These are phyloP conservation scores for pig (Sus scrofa) DNA, from an alignment of 2,113 vertebrate genomes.

Conservation along the genomic window DNA sequence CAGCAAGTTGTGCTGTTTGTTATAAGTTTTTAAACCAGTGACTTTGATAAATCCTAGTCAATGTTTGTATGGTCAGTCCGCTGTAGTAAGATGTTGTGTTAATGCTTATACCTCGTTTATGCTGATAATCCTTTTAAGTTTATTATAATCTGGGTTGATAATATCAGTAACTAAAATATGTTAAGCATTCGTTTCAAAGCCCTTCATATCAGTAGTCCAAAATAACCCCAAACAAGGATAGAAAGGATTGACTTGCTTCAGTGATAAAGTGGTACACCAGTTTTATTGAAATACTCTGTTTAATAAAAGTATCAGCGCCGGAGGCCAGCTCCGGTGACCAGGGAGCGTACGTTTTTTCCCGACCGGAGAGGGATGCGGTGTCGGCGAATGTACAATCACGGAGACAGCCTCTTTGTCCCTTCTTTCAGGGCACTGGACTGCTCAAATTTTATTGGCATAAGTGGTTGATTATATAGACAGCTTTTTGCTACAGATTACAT, in stretches of 20 bases:
- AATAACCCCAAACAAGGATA: not conserved
- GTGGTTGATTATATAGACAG: too few species aligned
- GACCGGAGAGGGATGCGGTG: too few species aligned
- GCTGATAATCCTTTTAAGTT: not conserved
- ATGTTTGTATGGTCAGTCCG: not conserved
- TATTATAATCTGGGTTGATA: not conserved
- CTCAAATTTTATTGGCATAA: too few species aligned
- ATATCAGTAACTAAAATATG: not conserved
- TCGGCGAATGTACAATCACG: too few species aligned
- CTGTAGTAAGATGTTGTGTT: not conserved
- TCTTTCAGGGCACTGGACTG: too few species aligned
- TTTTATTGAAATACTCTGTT: slow-evolving; percentile 23
- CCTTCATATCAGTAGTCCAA: not conserved
- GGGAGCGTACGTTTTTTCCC: too few species aligned
- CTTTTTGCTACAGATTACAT: too few species aligned
- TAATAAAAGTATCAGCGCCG: not conserved
- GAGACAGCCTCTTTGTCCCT: too few species aligned
- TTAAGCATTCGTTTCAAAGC: not conserved
- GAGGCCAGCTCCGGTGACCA: too few species aligned
- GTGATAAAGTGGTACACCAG: not conserved
- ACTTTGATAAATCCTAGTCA: slow-evolving; percentile 43
- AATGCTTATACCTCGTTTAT: not conserved
- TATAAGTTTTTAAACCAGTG: not conserved
- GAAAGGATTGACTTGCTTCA: not conserved
- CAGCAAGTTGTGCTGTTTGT: not conserved